A percentile compares a stretch with the other conserved stretches of the same genome.
phyloP scores from a whole-genome alignment of 2,797 vertebrate species.

The Semaprochilodus insignis region DNA sequence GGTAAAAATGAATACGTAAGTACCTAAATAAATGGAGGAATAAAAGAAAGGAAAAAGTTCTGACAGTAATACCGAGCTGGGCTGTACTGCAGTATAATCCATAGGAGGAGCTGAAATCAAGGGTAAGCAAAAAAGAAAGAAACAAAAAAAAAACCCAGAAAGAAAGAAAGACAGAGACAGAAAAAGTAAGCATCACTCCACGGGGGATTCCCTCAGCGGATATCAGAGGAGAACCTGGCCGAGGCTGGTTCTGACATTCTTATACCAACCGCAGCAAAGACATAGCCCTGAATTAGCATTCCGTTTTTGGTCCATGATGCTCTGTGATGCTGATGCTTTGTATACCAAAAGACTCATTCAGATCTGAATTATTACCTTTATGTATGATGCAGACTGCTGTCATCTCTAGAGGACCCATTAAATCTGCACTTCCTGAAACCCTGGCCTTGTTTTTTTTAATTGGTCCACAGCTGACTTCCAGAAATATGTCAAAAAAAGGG shows the following conservation, averaged over 20 bases:
- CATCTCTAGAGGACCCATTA: constrained; percentile 14
- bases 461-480: not conserved
- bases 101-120: not conserved
- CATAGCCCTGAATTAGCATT: not conserved
- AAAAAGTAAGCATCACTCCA: not conserved
- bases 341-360: not conserved
- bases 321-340: too few species aligned
- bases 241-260: not conserved
- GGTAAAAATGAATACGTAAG: not conserved
- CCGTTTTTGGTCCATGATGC: not conserved
- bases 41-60: not conserved
- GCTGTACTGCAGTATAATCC: too few species aligned
- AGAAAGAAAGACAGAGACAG: not conserved
- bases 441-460: constrained; percentile 6
- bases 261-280: not conserved
- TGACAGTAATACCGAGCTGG: too few species aligned
- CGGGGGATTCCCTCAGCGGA: not conserved
- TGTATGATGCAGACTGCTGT: not conserved
- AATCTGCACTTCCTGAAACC: constrained; percentile 12
- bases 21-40: not conserved
- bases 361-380: not conserved
- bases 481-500: not conserved
- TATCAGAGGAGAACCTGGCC: not conserved
- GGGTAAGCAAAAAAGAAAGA: too few species aligned
- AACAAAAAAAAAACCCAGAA: too few species aligned